Evolutionary conservation across 1,140 invertebrate species (phyloP), one percentile per base, ranked within the genome.

Genomic region (Drosophila orena): DNA sequence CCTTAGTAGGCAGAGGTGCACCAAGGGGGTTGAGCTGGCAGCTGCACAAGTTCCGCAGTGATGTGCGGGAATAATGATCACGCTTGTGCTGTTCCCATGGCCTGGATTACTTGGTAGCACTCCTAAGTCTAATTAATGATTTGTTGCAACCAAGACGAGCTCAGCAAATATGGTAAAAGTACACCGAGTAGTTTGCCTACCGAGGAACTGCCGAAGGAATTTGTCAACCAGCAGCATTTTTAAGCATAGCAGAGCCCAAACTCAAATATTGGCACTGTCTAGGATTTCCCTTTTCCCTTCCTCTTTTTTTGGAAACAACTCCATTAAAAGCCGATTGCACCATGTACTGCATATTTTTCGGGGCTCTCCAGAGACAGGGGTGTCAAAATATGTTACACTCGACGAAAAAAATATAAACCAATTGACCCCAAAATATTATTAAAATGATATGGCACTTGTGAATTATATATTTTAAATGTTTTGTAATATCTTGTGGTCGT

Each of bases 221-320:
- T 88, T 88, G 84, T 88, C 84, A 88, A 88, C 84, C 84, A 88
- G 84, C 84, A 88, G 89, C 84, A 88, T 88, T 89, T 88, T 80
- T 84, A 79, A 80, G 84, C 84, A 88, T 88, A 88, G 62, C 65
- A 40, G n/a, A 52, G 50, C 40, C 57, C 43, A 43, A 79, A 47
- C 69, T 74, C 84, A 89, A 89, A 89, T 89, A 89, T 89, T 89
- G 89, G 84, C 84, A 70, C 50, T 71, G 74, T 72, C 81, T 79
- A 50, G 27, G 46, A 81, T 68, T 81, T 47, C 40, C 54, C 12
- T 34, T 15, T 55, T 60, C 22, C 15, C 22, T 60, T n/a, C n/a
- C n/a, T n/a, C n/a, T n/a, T n/a, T 38, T 59, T 49, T 40, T 35
- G 34, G 34, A 27, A 80, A 81, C 83, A 88, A 58, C 81, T 86